Conservation (phyloP, 2,113 vertebrate genomes). For the Daboia siamensis region DNA sequence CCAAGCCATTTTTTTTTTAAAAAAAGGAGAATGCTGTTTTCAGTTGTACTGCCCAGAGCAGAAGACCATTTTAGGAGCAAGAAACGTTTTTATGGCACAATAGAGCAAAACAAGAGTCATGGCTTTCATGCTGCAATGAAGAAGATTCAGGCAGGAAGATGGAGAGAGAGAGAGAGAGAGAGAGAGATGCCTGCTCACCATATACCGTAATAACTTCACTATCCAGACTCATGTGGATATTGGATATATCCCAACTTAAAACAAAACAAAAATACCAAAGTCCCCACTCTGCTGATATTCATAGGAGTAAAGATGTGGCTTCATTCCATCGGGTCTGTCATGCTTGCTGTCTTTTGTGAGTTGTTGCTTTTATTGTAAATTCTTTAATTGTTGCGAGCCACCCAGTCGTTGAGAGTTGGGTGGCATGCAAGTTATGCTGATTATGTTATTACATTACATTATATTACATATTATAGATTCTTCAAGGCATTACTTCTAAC, state of each 20-base stretch:
- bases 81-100: background rate
- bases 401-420: background rate
- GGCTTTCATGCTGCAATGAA: background rate
- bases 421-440: background rate
- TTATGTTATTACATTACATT: background rate
- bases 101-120: background rate
- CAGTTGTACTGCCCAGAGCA: background rate
- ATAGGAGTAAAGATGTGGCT: background rate
- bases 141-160: background rate
- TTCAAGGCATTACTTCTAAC: background rate
- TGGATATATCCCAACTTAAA: background rate
- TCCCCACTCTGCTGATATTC: background rate
- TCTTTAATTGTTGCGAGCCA: background rate
- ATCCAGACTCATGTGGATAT: background rate
- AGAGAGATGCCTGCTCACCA: background rate
- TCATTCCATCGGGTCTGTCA: background rate
- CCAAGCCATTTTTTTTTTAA: slow-evolving; percentile 17
- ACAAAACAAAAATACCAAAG: background rate
- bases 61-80: background rate
- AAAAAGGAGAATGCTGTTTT: slow-evolving; percentile 21
- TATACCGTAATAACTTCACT: background rate
- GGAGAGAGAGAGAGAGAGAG: too few relatives aligned
- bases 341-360: background rate
- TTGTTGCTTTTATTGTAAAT: background rate
- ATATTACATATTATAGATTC: background rate